Percentiles rank a stretch among this genome's conserved stretches.
Evolutionary conservation across 1,140 invertebrate genomes (phyloP).

Genomic region (Tribolium madens): DNA sequence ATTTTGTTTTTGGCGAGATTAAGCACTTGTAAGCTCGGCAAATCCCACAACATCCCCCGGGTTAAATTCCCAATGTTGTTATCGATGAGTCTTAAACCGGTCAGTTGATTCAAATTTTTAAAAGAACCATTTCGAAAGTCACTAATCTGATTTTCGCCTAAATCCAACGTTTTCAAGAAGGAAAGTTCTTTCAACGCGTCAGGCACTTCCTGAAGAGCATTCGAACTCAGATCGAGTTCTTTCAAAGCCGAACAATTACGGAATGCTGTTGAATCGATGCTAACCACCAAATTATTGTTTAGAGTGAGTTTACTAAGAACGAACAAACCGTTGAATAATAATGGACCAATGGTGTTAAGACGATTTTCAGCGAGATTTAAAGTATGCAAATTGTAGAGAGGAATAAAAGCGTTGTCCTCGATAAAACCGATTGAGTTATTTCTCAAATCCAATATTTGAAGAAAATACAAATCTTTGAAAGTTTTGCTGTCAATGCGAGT

Average conservation of each 20-base stretch:
- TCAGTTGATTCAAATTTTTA: slow-evolving; percentile 85
- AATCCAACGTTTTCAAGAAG: slow-evolving; percentile 86
- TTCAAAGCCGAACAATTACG: slow-evolving; percentile 91
- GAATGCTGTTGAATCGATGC: slow-evolving; percentile 86
- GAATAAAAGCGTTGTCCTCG: slow-evolving; percentile 87
- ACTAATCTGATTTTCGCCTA: slow-evolving; percentile 88
- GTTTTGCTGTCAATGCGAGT: slow-evolving; percentile 85
- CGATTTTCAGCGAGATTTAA: slow-evolving; percentile 88
- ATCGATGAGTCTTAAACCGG: slow-evolving; percentile 85
- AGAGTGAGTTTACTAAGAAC: slow-evolving; percentile 86
- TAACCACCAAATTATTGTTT: slow-evolving; percentile 86
- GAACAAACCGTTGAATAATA: slow-evolving; percentile 87
- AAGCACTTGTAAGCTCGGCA: slow-evolving; percentile 84
- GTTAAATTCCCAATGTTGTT: slow-evolving; percentile 89
- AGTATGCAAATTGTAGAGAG: slow-evolving; percentile 88
- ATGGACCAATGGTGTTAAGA: slow-evolving; percentile 82
- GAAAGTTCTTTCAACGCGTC: slow-evolving; percentile 84
- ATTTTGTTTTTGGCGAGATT: slow-evolving; percentile 91
- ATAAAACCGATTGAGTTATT: slow-evolving; percentile 90
- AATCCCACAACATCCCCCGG: slow-evolving; percentile 86
- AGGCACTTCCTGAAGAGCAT: slow-evolving; percentile 84
- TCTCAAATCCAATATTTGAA: slow-evolving; percentile 88
- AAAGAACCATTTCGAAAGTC: slow-evolving; percentile 85
- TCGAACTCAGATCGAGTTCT: slow-evolving; percentile 89
- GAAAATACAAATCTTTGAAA: slow-evolving; percentile 88